Percentiles rank a stretch among this genome's conserved stretches.
Evolutionary conservation across 2,113 vertebrate species (phyloP).

Genomic region (Channa argus): DNA sequence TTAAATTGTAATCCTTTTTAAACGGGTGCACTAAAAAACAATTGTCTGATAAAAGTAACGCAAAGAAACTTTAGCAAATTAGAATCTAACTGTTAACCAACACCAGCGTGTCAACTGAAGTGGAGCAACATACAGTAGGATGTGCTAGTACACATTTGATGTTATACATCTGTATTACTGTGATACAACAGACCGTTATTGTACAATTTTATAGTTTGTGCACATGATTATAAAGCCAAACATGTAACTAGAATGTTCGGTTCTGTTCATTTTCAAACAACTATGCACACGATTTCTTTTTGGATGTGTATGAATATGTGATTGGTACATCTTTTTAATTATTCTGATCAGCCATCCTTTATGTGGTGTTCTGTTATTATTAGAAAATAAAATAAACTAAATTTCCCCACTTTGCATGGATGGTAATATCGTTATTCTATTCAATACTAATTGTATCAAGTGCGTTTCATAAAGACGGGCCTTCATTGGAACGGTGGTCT

Average conservation of each 20-base stretch:
- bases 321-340: background rate
- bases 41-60: background rate
- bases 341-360: background rate
- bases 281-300: no score
- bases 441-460: conserved; percentile 17
- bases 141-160: no score
- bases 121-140: no score
- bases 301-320: no score
- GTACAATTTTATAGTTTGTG: no score
- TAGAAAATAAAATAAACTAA: conserved; percentile 21
- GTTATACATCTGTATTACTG: no score
- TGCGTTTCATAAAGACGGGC: background rate
- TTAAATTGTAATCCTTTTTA: background rate
- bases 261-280: background rate
- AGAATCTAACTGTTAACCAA: background rate
- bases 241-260: background rate
- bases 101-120: background rate
- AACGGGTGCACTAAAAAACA: background rate
- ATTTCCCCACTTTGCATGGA: conserved; percentile 4
- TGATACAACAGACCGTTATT: no score
- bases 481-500: conserved; percentile 13
- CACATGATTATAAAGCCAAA: background rate
- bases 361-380: background rate
- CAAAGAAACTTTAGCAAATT: background rate
- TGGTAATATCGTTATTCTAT: conserved; percentile 1